These are phyloP conservation scores for Drosophila multiciliata DNA, from an alignment of 2,888 invertebrate genomes.

Conservation along the genomic window DNA sequence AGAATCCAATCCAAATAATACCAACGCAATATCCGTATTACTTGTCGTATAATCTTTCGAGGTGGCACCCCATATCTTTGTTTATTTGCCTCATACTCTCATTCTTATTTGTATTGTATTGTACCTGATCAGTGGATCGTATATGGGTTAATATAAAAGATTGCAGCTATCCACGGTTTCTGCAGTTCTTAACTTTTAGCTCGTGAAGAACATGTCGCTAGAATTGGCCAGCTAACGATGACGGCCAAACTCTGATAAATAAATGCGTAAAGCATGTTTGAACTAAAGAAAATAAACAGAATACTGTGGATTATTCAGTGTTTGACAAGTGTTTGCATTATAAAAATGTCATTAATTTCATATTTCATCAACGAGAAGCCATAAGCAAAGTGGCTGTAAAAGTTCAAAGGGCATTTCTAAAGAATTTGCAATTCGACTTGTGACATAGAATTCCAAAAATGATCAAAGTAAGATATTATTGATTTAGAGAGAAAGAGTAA, in stretches of 20 bases:
- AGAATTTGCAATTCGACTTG: neutral
- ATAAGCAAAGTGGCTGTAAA: neutral
- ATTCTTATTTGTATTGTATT: conserved; percentile 16
- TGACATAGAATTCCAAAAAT: neutral
- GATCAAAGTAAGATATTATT: neutral
- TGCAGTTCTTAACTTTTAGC: neutral
- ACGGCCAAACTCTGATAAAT: conserved; percentile 22
- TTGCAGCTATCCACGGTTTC: conserved; percentile 19
- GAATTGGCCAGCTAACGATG: conserved; percentile 43
- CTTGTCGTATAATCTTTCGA: conserved; percentile 43
- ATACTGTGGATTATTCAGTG: neutral
- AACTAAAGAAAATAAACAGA: neutral
- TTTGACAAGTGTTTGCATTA: no score
- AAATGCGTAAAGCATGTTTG: neutral
- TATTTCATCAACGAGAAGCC: neutral
- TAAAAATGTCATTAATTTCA: neutral
- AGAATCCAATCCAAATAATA: neutral
- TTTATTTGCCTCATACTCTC: conserved; percentile 28
- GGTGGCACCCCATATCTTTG: conserved; percentile 11
- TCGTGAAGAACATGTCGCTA: conserved; percentile 36
- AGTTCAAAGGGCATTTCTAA: neutral
- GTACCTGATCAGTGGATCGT: conserved; percentile 22
- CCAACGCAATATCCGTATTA: conserved; percentile 24
- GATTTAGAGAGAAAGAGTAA: neutral
- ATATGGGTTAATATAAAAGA: conserved; percentile 34